Evolutionary conservation across 1,140 invertebrate genomes (phyloP), one percentile per base, ranked within the genome.

Genomic region (Archegozetes longisetosus): DNA sequence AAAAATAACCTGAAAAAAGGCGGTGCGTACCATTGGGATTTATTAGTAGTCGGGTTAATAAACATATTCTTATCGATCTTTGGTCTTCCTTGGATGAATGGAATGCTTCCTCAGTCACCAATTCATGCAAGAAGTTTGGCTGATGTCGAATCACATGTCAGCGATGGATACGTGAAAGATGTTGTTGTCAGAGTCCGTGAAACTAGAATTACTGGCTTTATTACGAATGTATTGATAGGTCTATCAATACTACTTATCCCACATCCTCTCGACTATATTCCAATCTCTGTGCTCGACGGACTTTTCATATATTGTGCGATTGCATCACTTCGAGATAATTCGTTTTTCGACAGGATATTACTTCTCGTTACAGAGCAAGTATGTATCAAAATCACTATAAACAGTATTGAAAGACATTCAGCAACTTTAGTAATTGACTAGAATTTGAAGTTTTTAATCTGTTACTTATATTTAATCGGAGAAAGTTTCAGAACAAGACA

Each of bases 281-380:
- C 80, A 52, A 75, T 75, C 1, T 74, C 81, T 3, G 80, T 82
- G 23, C 73, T 82, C 2, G 77, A 81, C 66, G 80, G 80, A 22
- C 72, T 83, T 17, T 82, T 83, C 68, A 73, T 82, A 24, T 82
- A 80, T 66, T 78, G 82, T 70, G 80, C 80, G 13, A 72, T 82
- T 53, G 80, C 79, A 3, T 78, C 79, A 28, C 72, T 82, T 46
- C 76, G 76, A 63, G 79, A 78, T 28, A 82, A 81, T 68, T 79
- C 82, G 68, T 76, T 82, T 72, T 81, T 81, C 68, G 80, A 82
- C 66, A 70, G 80, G 60, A 75, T 82, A 14, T 72, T 77, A 22
- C 71, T 82, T 12, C 71, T 82, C 22, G 77, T 82, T 63, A 82
- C 79, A 65, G 80, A 82, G 71, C 80, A 82, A 75, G 79, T 80